Percentiles rank a stretch among this genome's conserved stretches.
phyloP scores from a whole-genome alignment of 2,888 invertebrate genomes.

The Anodontia alba region DNA sequence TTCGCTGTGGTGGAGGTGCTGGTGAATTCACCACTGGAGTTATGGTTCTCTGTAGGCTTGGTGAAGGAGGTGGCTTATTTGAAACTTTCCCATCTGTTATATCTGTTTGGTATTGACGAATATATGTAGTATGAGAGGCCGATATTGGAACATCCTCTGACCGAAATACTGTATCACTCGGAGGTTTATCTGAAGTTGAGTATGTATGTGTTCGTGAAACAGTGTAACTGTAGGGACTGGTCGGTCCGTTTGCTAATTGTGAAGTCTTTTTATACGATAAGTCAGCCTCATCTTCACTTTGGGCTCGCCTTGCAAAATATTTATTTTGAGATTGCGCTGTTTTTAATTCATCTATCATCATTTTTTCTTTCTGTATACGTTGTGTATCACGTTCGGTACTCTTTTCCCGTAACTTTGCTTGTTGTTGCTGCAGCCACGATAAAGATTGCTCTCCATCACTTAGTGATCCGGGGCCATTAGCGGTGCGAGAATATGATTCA shows the following conservation, averaged over 20 bases:
- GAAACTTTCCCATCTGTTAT: constrained; percentile 53
- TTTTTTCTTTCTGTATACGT: constrained; percentile 88
- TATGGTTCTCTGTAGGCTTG: constrained; percentile 66
- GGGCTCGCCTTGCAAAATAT: constrained; percentile 87
- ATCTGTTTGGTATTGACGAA: constrained; percentile 56
- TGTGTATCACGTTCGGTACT: constrained; percentile 63
- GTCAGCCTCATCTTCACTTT: constrained; percentile 85
- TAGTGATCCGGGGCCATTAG: constrained; percentile 67
- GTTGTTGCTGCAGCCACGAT: constrained; percentile 84
- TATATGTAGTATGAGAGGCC: constrained; percentile 58
- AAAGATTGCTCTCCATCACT: constrained; percentile 65
- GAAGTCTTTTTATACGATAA: constrained; percentile 63
- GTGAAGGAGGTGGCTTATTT: constrained; percentile 75
- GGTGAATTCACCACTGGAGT: constrained; percentile 52
- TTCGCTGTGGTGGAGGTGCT: constrained; percentile 68
- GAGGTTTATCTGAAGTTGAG: constrained; percentile 61
- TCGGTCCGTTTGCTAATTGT: constrained; percentile 70
- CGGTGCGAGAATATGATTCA: constrained; percentile 55
- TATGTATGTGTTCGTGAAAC: constrained; percentile 66
- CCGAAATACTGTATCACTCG: constrained; percentile 53
- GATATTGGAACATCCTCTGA: constrained; percentile 46
- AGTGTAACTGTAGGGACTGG: constrained; percentile 65
- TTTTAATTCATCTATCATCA: constrained; percentile 89
- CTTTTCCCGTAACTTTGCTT: constrained; percentile 79
- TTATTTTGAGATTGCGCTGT: constrained; percentile 82